A percentile compares a stretch with the other conserved stretches of the same genome.
phyloP scores from a whole-genome alignment of 1,140 invertebrate genomes.

The Bombyx mori region DNA sequence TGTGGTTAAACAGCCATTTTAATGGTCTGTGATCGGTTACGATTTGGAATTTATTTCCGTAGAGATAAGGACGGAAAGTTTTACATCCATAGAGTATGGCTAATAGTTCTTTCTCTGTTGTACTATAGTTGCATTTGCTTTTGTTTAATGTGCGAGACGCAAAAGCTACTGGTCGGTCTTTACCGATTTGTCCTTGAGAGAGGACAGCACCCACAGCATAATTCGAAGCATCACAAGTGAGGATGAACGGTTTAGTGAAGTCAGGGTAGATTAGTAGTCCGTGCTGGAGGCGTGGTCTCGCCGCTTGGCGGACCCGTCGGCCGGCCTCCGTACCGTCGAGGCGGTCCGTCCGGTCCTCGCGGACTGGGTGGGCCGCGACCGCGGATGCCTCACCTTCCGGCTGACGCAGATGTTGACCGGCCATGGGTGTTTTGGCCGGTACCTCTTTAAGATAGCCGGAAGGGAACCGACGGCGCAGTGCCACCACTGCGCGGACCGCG shows the following conservation, averaged over 20 bases:
- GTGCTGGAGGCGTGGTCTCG: too few relatives aligned
- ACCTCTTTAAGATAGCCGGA: too few relatives aligned
- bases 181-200: conserved; percentile 1
- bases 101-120: conserved; percentile 2
- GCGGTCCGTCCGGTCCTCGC: too few relatives aligned
- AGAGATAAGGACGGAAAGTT: conserved; percentile 11
- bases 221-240: conserved; percentile 9
- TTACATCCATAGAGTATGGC: conserved; percentile 13
- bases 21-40: conserved; percentile 1
- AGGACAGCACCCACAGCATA: conserved; percentile 9
- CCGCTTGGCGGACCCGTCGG: too few relatives aligned
- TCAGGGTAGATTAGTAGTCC: conserved; percentile 1
- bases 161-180: conserved; percentile 11
- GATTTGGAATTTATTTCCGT: conserved; percentile 7
- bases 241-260: conserved; percentile 2
- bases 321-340: too few relatives aligned
- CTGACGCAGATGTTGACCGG: too few relatives aligned
- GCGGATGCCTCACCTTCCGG: too few relatives aligned
- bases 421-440: too few relatives aligned
- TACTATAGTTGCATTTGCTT: conserved; percentile 3
- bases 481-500: too few relatives aligned
- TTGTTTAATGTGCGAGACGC: conserved; percentile 9
- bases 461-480: too few relatives aligned
- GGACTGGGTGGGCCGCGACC: too few relatives aligned
- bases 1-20: conserved; percentile 3